A percentile compares a stretch with the other conserved stretches of the same genome.
These are phyloP conservation scores for Oreochromis aureus DNA, from an alignment of 2,113 vertebrate species.

Conservation along the genomic window DNA sequence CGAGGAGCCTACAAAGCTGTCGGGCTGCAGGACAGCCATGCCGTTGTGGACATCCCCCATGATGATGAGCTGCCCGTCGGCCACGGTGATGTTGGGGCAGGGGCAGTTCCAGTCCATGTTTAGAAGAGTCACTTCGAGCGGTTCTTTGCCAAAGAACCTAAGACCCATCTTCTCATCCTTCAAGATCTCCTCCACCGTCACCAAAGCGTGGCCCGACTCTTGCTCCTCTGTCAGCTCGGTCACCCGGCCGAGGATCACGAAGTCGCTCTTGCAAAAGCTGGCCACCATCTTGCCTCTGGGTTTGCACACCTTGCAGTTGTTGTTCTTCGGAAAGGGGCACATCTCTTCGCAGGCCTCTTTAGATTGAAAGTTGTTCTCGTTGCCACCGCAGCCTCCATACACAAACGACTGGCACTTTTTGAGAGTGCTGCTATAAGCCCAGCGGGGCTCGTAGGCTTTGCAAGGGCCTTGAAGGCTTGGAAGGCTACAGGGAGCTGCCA, in stretches of 20 bases:
- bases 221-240: constrained; percentile 89
- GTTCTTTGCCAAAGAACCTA: constrained; percentile 89
- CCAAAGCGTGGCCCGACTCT: constrained; percentile 86
- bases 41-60: constrained; percentile 96
- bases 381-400: constrained; percentile 90
- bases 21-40: constrained; percentile 90
- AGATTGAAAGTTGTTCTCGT: constrained; percentile 95
- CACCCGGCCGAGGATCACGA: constrained; percentile 89
- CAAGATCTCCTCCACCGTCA: constrained; percentile 91
- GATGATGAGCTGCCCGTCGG: constrained; percentile 85
- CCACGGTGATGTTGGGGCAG: constrained; percentile 86
- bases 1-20: constrained; percentile 88
- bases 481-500: constrained; percentile 83
- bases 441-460: constrained; percentile 89
- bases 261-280: constrained; percentile 95
- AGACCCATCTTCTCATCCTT: constrained; percentile 99
- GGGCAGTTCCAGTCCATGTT: constrained; percentile 97
- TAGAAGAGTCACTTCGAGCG: constrained; percentile 89
- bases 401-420: constrained; percentile 95
- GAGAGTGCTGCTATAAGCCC: constrained; percentile 85
- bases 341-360: constrained; percentile 90
- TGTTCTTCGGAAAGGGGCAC: constrained; percentile 88
- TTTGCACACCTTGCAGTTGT: constrained; percentile 87
- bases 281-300: constrained; percentile 89
- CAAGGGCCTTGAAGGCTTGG: constrained; percentile 91